phyloP scores from a whole-genome alignment of 2,888 invertebrate species.

The Spodoptera picta region DNA sequence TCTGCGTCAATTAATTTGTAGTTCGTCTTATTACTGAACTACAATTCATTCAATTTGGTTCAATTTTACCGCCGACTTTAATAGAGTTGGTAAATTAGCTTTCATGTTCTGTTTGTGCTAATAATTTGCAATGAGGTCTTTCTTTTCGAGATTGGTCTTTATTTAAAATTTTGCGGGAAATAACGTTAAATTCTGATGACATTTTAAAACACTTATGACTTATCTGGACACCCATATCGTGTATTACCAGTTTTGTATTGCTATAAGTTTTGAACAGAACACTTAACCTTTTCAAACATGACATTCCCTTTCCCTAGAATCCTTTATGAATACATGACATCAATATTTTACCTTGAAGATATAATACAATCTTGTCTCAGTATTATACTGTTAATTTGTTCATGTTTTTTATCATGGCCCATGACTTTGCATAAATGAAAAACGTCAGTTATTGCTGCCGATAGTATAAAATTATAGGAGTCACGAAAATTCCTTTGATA shows the following conservation, averaged over 20 bases:
- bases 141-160: conserved; percentile 2
- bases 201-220: conserved; percentile 9
- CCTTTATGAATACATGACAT: conserved; percentile 22
- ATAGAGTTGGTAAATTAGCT: conserved; percentile 16
- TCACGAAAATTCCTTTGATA: conserved; percentile 22
- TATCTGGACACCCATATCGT: conserved; percentile 11
- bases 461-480: conserved; percentile 25
- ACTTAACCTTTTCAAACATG: conserved; percentile 41
- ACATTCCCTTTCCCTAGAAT: conserved; percentile 37
- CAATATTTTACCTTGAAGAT: conserved; percentile 27
- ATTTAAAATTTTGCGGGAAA: conserved; percentile 1
- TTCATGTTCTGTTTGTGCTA: conserved; percentile 17
- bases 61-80: conserved; percentile 12
- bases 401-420: conserved; percentile 6
- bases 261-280: conserved; percentile 19
- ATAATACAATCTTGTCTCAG: conserved; percentile 6
- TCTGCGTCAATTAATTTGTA: conserved; percentile 25
- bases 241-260: conserved; percentile 29
- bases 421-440: conserved; percentile 20
- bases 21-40: conserved; percentile 14
- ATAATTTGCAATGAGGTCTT: conserved; percentile 1
- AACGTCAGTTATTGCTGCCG: background rate
- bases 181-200: background rate
- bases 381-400: background rate
- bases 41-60: conserved; percentile 19